Conservation (phyloP, 2,113 vertebrate species). For the Nothobranchius furzeri region DNA sequence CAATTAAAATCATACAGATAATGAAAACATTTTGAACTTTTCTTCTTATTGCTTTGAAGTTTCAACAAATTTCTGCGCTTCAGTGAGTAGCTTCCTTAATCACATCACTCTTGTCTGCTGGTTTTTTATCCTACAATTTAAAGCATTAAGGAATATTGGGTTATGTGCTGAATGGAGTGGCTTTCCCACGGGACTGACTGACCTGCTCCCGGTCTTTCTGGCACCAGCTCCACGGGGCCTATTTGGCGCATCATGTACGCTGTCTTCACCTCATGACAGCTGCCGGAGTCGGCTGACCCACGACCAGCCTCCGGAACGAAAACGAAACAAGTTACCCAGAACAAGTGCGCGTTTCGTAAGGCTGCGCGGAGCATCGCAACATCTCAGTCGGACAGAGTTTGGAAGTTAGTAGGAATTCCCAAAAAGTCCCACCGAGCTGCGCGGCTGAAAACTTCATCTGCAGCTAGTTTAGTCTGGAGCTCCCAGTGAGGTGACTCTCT, state of each 20-base stretch:
- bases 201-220: conserved; percentile 85
- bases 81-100: no score
- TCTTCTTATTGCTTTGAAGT: no score
- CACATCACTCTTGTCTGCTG: no score
- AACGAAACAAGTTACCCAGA: conserved; percentile 57
- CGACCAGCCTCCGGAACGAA: conserved; percentile 61
- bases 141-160: background rate
- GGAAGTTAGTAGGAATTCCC: conserved; percentile 20
- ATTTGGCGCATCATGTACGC: conserved; percentile 90
- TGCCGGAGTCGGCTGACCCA: conserved; percentile 73
- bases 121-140: no score
- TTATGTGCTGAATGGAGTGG: background rate
- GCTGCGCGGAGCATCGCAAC: conserved; percentile 78
- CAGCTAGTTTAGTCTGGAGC: conserved; percentile 22
- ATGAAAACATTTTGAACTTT: no score
- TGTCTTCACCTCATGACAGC: conserved; percentile 90
- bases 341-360: conserved; percentile 64
- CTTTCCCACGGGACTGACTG: conserved; percentile 67
- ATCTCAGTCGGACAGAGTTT: conserved; percentile 67
- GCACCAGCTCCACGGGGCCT: conserved; percentile 86
- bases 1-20: background rate
- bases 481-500: conserved; percentile 8
- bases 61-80: background rate
- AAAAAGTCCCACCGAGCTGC: conserved; percentile 21
- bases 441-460: conserved; percentile 50